Evolutionary conservation across 2,888 invertebrate species (phyloP).

Genomic region (Oxystoma pomonae): DNA sequence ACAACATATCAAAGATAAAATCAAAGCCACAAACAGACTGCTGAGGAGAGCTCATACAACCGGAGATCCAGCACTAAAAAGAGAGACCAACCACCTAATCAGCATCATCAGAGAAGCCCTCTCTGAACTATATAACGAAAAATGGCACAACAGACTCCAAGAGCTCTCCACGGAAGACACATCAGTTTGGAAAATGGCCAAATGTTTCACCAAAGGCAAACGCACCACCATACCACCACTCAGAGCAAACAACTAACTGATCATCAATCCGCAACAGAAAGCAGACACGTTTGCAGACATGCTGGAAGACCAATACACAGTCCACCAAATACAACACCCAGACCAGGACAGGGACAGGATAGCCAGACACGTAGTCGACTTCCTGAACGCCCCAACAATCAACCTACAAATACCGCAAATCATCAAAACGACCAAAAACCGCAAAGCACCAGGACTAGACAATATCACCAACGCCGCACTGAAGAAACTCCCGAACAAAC

Average conservation of each 20-base stretch:
- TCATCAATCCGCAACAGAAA: not conserved
- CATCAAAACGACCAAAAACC: not conserved
- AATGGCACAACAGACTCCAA: not conserved
- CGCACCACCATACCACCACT: not conserved
- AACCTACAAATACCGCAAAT: not conserved
- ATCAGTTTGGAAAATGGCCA: conserved; percentile 5
- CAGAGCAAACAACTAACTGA: not conserved
- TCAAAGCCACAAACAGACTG: too few species aligned
- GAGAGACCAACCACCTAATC: too few species aligned
- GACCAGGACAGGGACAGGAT: not conserved
- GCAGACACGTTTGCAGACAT: not conserved
- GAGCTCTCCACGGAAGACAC: not conserved
- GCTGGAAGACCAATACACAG: not conserved
- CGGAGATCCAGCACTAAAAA: too few species aligned
- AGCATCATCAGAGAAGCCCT: not conserved
- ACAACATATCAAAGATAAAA: too few species aligned
- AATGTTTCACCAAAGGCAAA: not conserved
- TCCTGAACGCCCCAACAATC: not conserved
- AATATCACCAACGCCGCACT: conserved; percentile 4
- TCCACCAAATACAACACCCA: not conserved
- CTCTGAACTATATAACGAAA: not conserved
- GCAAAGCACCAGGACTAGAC: conserved; percentile 16
- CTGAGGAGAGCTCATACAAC: not conserved
- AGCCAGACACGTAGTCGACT: not conserved
- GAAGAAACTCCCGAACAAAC: conserved; percentile 8